These are phyloP conservation scores for Sinelater perroti DNA, from an alignment of 2,888 invertebrate genomes.

Conservation along the genomic window DNA sequence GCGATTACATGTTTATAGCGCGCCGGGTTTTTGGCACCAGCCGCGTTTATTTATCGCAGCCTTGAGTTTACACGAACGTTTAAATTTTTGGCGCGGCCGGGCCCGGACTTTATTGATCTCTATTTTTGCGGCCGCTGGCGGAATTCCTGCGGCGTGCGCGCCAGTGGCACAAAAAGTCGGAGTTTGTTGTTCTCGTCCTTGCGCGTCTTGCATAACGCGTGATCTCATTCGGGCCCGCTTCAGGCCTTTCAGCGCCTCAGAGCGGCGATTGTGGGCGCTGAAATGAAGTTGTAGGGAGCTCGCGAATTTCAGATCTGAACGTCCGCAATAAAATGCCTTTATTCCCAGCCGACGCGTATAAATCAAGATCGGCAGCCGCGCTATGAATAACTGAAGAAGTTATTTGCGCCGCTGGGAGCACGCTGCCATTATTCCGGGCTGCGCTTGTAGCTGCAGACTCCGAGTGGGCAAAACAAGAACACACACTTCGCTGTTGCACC, in stretches of 20 bases:
- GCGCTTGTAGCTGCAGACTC: no score
- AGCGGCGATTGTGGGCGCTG: no score
- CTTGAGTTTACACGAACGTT: conserved; percentile 32
- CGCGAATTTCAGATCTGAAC: no score
- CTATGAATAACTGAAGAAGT: conserved; percentile 16
- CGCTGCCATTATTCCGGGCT: conserved; percentile 8
- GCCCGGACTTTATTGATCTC: conserved; percentile 1
- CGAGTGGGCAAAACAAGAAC: no score
- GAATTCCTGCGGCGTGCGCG: no score
- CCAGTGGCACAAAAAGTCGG: no score
- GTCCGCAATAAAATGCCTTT: conserved; percentile 6
- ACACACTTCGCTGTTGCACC: no score
- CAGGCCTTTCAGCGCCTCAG: no score
- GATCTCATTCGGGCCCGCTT: no score
- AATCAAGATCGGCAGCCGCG: conserved; percentile 11
- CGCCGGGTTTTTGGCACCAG: conserved; percentile 41
- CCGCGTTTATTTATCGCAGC: conserved; percentile 38
- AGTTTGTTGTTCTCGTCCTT: no score
- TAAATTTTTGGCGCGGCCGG: conserved; percentile 19
- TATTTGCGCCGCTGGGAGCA: conserved; percentile 5
- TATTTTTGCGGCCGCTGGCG: conserved; percentile 10
- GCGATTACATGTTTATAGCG: conserved; percentile 45
- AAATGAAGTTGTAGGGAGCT: no score
- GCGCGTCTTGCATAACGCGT: no score
- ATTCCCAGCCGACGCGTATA: conserved; percentile 8